Conservation (phyloP, 2,888 invertebrate species). For the Drosophila tanythrix region DNA sequence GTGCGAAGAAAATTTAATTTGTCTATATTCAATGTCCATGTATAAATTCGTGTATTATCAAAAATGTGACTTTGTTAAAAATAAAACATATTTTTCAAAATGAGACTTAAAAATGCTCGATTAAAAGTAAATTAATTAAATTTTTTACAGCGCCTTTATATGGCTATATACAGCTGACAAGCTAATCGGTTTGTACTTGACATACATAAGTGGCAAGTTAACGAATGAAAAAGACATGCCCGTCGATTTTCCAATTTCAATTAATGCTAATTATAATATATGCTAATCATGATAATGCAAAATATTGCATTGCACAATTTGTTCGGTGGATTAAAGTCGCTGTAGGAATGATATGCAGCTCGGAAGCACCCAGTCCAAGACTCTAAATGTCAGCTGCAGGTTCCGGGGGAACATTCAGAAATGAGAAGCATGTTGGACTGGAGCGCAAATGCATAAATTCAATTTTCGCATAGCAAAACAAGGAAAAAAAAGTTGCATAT, state of each 20-base stretch:
- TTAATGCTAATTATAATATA: neutral
- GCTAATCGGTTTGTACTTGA: neutral
- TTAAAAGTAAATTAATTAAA: neutral
- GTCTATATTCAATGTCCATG: neutral
- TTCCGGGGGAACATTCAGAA: neutral
- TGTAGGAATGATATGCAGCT: neutral
- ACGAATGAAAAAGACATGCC: neutral
- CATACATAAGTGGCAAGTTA: neutral
- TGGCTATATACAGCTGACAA: neutral
- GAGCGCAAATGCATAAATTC: slow-evolving; percentile 73
- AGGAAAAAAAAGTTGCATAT: slow-evolving; percentile 61
- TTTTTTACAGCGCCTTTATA: neutral
- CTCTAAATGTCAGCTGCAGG: slow-evolving; percentile 28
- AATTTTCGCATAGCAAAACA: slow-evolving; percentile 57
- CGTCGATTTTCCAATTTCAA: neutral
- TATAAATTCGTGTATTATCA: neutral
- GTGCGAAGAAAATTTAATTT: neutral
- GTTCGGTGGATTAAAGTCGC: slow-evolving; percentile 2
- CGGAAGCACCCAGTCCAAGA: neutral
- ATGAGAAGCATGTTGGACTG: slow-evolving; percentile 26
- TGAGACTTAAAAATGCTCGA: neutral
- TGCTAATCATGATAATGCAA: neutral
- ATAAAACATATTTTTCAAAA: neutral
- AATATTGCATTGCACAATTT: neutral
- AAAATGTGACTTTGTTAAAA: neutral